phyloP scores from a whole-genome alignment of 2,113 vertebrate species.

The Python bivittatus region DNA sequence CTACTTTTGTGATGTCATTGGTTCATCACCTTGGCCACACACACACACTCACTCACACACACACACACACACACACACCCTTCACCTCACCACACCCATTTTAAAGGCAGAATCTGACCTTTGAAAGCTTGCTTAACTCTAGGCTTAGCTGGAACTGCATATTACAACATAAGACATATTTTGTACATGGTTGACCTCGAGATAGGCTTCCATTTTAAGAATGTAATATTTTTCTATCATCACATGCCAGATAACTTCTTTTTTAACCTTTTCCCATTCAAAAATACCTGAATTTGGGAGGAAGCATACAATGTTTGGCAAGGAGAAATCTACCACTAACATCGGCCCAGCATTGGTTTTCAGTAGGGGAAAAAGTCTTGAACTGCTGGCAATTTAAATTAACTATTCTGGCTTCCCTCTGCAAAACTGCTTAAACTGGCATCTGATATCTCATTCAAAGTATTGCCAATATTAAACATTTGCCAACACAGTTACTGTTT shows the following conservation, averaged over 20 bases:
- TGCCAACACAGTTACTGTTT: constrained; percentile 52
- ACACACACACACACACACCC: no score
- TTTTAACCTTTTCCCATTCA: not conserved
- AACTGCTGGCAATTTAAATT: constrained; percentile 32
- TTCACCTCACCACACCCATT: not conserved
- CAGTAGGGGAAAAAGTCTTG: not conserved
- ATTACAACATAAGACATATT: not conserved
- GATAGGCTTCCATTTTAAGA: not conserved
- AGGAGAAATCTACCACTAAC: not conserved
- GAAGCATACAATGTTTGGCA: not conserved
- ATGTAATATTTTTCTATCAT: constrained; percentile 4
- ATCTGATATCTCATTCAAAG: constrained; percentile 5
- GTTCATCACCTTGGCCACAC: no score
- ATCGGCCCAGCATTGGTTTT: constrained; percentile 2
- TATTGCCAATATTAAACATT: constrained; percentile 23
- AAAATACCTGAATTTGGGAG: not conserved
- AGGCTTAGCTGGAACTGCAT: not conserved
- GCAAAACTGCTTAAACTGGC: constrained; percentile 48
- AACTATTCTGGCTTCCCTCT: constrained; percentile 26
- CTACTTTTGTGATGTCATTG: not conserved
- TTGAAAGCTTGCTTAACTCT: not conserved
- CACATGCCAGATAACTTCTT: not conserved
- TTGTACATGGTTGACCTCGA: not conserved
- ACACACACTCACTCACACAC: no score
- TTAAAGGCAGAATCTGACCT: not conserved